Evolutionary conservation across 2,113 vertebrate species (phyloP), one percentile per base, ranked within the genome.

Genomic region (Coracopsis vasa): DNA sequence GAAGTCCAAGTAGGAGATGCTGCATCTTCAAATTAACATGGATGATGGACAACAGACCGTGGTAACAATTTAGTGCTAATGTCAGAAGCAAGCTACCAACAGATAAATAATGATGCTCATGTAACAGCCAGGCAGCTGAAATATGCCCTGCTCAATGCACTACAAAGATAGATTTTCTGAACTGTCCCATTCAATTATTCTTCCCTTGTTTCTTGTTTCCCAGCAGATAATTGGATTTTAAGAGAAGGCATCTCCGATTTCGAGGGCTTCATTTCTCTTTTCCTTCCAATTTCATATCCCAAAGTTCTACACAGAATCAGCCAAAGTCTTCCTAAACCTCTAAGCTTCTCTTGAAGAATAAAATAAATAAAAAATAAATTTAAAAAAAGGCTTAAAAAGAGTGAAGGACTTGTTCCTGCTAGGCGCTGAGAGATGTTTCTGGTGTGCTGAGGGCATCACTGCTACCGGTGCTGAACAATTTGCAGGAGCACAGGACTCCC

Each of bases 181-280:
- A 92, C 61, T 81, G 83, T 65, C 88, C 90, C 75, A 47, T 89
- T 95, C 88, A 93, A 88, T 96, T 93, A 96, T 64, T 84, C 39
- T 66, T 10, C 50, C 67, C 41, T 62, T 58, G 54, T 93, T 95
- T 92, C 86, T 93, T 80, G 42, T 81, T 94, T 75, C 50, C 41
- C 61, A 91, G 65, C 39, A 93, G 71, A 91, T 93, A 96, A 96
- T 78, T 91, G 61, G 69, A 93, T 95, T 96, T 93, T 88, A 93
- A 94, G 48, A 74, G 75, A 81, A 84, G 42, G 44, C 13, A 77
- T 64, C 56, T 93, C 71, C 18, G 42, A 16, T 96, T 84, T 93
- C 75, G 61, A 93, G 69, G 51, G 11, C 50, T 93, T 86, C 64
- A 88, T 92, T 80, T 93, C 79, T 80, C 25, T 71, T 88, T 94